These are phyloP conservation scores for Rhizomys pruinosus DNA, from an alignment of 2,113 vertebrate genomes.

Conservation along the genomic window DNA sequence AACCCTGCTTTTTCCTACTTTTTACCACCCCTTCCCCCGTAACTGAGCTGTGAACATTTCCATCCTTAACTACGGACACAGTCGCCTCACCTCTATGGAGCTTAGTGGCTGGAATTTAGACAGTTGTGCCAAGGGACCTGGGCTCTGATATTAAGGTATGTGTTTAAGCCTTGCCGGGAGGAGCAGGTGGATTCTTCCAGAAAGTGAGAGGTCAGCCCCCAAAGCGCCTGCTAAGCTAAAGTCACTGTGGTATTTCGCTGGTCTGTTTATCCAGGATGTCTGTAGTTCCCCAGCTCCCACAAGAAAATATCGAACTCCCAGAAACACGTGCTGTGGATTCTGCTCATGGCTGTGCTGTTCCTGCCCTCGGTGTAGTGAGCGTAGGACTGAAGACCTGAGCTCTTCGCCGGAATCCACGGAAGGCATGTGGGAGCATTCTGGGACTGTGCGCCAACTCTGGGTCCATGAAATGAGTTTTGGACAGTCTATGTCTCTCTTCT, in stretches of 20 bases:
- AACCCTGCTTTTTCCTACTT: too few species aligned
- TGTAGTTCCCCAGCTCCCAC: accelerated
- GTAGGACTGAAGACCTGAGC: accelerated
- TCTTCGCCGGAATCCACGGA: not conserved
- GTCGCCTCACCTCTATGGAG: accelerated
- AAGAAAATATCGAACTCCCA: accelerated
- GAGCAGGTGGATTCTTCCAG: not conserved
- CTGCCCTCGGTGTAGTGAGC: not conserved
- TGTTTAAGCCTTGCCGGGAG: not conserved
- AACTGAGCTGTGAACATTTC: not conserved
- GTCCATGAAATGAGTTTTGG: not conserved
- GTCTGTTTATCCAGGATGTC: not conserved
- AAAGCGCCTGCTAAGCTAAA: not conserved
- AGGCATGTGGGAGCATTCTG: not conserved
- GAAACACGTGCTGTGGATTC: not conserved
- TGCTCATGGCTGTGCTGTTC: accelerated
- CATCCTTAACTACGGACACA: not conserved
- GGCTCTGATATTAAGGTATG: not conserved
- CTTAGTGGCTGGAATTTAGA: slow-evolving; percentile 41
- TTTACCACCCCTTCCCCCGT: too few species aligned
- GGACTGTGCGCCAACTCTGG: accelerated
- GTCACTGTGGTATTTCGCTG: not conserved
- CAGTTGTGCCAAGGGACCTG: not conserved
- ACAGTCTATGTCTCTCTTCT: too few species aligned
- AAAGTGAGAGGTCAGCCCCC: not conserved